Base-by-base conservation (phyloP, 2,113 vertebrate species). In the Phasianus colchicus region DNA sequence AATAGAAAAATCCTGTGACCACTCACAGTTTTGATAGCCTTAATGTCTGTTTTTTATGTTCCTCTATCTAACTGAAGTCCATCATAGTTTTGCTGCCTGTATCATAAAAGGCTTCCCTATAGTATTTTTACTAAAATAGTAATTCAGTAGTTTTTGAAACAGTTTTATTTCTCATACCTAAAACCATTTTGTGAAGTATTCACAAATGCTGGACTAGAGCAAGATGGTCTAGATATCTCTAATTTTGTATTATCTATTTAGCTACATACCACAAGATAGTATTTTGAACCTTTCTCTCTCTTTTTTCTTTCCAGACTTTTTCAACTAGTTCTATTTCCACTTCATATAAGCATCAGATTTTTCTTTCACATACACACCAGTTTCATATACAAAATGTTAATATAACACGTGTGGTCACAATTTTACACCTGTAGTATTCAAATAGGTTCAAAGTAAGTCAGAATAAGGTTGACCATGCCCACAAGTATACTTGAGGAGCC, bases 341-440 rank as follows among this genome's bases (percentile, higher is more conserved):
- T 65, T 94, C 91, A 92, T 89, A 63, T 47, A 89, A 67, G 75
- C 89, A 85, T 87, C 47, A 47, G 72, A 92, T 85, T 93, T 84
- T 91, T 69, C 71, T 70, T 78, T 76, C 87, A 47, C 76, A 73
- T 38, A 82, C 30, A 65, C 78, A 83, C 6, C 9, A 63, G 6
- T 80, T 58, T 91, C 47, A 63, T 58, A 19, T 17, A 54, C 36
- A 73, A 75, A 90, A 89, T 70, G 89, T 55, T 91, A 94, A 85
- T 85, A 34, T 55, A 95, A 96, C 34, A 87, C 1, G 60, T 67
- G 75, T 74, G 69, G 72, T 89, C 79, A 93, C 69, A 38, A 88
- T 90, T 88, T 93, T 83, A 88, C 85, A 90, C 87, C 91, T 60
- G 18, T 9, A 76, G 83, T n/a, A 89, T 50, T 92, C 65, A 92